Base-by-base conservation (phyloP, 2,113 vertebrate genomes). In the Zosterops lateralis region DNA sequence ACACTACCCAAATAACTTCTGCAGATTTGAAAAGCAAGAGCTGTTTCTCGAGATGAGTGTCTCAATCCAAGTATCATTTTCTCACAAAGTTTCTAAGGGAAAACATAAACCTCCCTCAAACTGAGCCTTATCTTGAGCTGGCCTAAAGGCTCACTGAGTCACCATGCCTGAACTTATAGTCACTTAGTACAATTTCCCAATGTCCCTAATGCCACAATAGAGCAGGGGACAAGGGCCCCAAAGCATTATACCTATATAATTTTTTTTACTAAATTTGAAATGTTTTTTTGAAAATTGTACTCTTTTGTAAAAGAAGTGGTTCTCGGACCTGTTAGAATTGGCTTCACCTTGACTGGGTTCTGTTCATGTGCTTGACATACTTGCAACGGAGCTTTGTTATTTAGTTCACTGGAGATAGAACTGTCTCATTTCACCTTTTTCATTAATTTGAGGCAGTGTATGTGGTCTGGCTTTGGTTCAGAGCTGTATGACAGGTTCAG, bases 11-110 rank as follows among this genome's bases (percentile, higher is more conserved):
- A 94, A 93, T 71, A 94, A 90, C 72, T 90, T 54, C 7, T 82
- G 53, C 42, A 89, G 93, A 60, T 92, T 85, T 91, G n/a, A 95
- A 95, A 93, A 90, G 84, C 79, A 81, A 79, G 80, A 83, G 38
- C 60, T 78, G 22, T 67, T 93, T 74, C 68, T 95, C 3, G 4
- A 74, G 68, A 73, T 48, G 38, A 95, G 89, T 90, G 64, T 53
- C 84, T 90, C 82, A 84, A 72, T 60, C 25, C 38, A 65, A 95
- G 91, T 32, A 54, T 32, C 31, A 1, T 50, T 45, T 79, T 94
- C 84, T 57, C 77, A 38, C 6, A 9, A 9, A 28, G 15, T 75
- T 94, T 93, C 67, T 92, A 87, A 89, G 87, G 48, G 51, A 74
- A 95, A 84, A 92, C 78, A 88, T 16, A 70, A 91, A 90, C 3